Percentiles rank a stretch among this genome's conserved stretches.
These are phyloP conservation scores for Philopedon plagiatum DNA, from an alignment of 2,888 invertebrate species.

Conservation along the genomic window DNA sequence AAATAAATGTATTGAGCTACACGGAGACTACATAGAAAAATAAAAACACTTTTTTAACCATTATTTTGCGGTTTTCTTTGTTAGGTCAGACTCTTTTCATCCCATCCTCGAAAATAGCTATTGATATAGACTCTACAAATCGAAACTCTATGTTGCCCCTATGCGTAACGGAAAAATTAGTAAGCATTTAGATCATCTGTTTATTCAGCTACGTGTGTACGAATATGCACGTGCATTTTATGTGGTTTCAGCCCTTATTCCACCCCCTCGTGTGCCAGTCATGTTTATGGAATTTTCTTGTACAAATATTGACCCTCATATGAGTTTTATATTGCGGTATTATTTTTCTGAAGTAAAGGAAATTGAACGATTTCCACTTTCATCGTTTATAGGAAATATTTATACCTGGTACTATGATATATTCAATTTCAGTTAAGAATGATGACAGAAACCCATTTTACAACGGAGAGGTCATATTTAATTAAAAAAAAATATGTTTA, in stretches of 20 bases:
- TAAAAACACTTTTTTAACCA: too few species aligned
- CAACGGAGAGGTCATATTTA: too few species aligned
- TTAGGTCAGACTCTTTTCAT: too few species aligned
- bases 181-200: background rate
- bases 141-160: background rate
- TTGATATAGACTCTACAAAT: background rate
- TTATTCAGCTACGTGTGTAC: constrained; percentile 7
- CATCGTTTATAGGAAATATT: background rate
- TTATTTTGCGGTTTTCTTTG: too few species aligned
- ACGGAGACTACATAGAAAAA: too few species aligned
- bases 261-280: background rate
- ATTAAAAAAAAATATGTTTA: too few species aligned
- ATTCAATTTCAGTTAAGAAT: too few species aligned
- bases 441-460: too few species aligned
- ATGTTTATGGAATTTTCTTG: constrained; percentile 9
- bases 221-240: constrained; percentile 7
- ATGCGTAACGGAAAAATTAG: background rate
- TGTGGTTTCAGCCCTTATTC: constrained; percentile 1
- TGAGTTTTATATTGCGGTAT: constrained; percentile 1
- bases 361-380: background rate
- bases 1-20: too few species aligned
- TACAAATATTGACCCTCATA: background rate
- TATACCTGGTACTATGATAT: too few species aligned
- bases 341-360: background rate
- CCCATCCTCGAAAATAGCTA: too few species aligned